A percentile compares a stretch with the other conserved stretches of the same genome.
These are phyloP conservation scores for Epiblema foenella DNA, from an alignment of 2,888 invertebrate species.

Conservation along the genomic window DNA sequence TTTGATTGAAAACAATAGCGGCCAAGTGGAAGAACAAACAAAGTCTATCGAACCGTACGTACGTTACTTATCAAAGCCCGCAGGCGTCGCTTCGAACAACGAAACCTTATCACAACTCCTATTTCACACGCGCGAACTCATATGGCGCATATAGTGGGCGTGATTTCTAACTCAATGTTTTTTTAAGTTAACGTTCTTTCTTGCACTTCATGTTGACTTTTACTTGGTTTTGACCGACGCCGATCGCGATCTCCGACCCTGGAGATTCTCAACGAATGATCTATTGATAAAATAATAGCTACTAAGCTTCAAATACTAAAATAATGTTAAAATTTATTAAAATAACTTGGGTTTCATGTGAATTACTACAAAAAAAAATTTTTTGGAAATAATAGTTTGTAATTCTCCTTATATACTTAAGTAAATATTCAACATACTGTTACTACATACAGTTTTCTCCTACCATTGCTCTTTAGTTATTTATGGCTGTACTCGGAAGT, in stretches of 20 bases:
- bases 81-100: slow-evolving; percentile 20
- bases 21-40: slow-evolving; percentile 35
- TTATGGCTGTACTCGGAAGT: slow-evolving; percentile 23
- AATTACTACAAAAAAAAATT: no score
- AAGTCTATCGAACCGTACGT: slow-evolving; percentile 32
- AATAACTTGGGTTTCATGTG: no score
- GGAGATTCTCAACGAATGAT: no score
- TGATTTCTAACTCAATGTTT: neutral
- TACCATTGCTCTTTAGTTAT: slow-evolving; percentile 5
- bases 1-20: slow-evolving; percentile 32
- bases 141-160: neutral
- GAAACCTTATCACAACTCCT: slow-evolving; percentile 26
- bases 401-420: no score
- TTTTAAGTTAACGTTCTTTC: neutral
- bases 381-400: no score
- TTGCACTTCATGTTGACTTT: no score
- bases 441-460: neutral
- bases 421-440: no score
- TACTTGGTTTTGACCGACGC: neutral
- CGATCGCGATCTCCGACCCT: no score
- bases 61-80: slow-evolving; percentile 19
- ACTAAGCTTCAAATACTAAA: no score
- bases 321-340: no score
- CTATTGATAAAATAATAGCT: no score
- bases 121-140: slow-evolving; percentile 8